These are phyloP conservation scores for Callimorpha dominula DNA, from an alignment of 2,888 invertebrate genomes.

Conservation along the genomic window DNA sequence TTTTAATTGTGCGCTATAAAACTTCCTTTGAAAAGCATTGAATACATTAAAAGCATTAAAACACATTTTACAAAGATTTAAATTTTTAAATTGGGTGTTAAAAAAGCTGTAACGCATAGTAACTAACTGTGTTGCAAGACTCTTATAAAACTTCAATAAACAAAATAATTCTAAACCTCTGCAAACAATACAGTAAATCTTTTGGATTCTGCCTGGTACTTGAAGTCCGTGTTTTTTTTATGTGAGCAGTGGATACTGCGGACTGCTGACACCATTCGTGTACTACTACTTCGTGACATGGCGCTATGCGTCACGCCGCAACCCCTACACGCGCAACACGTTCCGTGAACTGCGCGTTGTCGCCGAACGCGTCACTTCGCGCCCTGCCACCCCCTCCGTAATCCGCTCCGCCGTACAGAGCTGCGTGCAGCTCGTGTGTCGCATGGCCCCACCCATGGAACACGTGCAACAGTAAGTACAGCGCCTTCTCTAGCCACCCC, in stretches of 20 bases:
- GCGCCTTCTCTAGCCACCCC: not conserved
- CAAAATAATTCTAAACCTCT: too few relatives aligned
- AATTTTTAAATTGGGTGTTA: too few relatives aligned
- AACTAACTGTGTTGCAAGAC: too few relatives aligned
- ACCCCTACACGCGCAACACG: constrained; percentile 97
- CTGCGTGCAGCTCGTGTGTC: constrained; percentile 90
- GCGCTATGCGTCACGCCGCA: constrained; percentile 97
- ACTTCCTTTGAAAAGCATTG: too few relatives aligned
- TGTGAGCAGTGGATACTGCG: constrained; percentile 93
- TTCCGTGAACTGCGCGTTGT: constrained; percentile 94
- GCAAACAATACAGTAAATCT: too few relatives aligned
- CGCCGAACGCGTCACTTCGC: constrained; percentile 89
- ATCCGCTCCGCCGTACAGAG: constrained; percentile 87
- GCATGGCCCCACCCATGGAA: constrained; percentile 90
- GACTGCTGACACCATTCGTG: constrained; percentile 96
- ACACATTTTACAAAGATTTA: too few relatives aligned
- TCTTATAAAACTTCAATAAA: too few relatives aligned
- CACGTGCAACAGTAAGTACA: constrained; percentile 60
- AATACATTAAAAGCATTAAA: too few relatives aligned
- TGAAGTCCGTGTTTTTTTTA: not conserved
- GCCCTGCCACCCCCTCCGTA: constrained; percentile 90
- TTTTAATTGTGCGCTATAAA: too few relatives aligned
- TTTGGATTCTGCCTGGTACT: too few relatives aligned
- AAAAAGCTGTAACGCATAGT: too few relatives aligned
- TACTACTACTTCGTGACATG: constrained; percentile 98